These are phyloP conservation scores for Micromys minutus DNA, from an alignment of 2,113 vertebrate genomes.

Conservation along the genomic window DNA sequence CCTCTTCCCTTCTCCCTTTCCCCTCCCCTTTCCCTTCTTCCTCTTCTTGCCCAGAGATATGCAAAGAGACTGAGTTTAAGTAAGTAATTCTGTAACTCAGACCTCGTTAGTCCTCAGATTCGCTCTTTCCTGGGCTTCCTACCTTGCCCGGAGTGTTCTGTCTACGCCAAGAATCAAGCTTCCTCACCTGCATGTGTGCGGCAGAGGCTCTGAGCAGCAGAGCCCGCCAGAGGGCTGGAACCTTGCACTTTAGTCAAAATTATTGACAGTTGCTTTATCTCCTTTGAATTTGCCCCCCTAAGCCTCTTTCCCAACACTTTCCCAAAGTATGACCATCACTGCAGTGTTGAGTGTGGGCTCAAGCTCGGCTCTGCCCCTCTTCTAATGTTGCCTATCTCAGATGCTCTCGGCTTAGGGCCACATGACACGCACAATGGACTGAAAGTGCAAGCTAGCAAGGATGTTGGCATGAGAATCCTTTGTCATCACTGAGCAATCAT, in stretches of 20 bases:
- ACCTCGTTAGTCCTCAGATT: not conserved
- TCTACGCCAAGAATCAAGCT: not conserved
- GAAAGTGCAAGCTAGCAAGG: not conserved
- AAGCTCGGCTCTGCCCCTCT: not conserved
- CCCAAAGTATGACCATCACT: not conserved
- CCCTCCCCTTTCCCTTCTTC: not conserved
- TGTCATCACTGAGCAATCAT: not conserved
- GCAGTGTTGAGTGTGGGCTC: slow-evolving; percentile 24
- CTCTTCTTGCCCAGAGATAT: not conserved
- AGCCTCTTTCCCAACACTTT: not conserved
- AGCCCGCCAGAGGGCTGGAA: slow-evolving; percentile 2
- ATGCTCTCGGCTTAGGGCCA: not conserved
- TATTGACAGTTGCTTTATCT: slow-evolving; percentile 42
- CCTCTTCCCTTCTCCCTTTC: too few species aligned
- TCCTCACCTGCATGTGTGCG: not conserved
- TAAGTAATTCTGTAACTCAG: not conserved
- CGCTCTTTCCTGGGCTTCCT: not conserved
- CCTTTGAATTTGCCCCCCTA: slow-evolving; percentile 54
- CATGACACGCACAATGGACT: not conserved
- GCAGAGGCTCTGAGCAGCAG: not conserved
- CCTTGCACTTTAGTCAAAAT: slow-evolving; percentile 39
- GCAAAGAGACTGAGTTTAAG: not conserved
- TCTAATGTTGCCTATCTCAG: not conserved
- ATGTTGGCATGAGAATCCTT: not conserved
- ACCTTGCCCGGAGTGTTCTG: not conserved